phyloP scores from a whole-genome alignment of 2,797 vertebrate genomes.

The Dendrocincla tyrannina region DNA sequence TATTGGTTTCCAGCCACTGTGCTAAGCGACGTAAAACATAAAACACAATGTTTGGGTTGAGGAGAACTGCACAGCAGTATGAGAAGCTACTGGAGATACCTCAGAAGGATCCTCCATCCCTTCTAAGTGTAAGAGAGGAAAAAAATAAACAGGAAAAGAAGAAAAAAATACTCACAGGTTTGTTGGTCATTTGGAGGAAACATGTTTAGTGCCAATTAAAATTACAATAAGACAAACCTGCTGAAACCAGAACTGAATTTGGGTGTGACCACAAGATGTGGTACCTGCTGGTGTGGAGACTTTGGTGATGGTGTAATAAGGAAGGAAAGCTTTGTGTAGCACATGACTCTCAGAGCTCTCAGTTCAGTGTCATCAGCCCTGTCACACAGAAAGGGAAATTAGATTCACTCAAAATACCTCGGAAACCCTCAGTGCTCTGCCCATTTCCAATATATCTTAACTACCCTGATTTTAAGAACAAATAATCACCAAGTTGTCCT shows the following conservation, averaged over 20 bases:
- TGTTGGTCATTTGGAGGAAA: not conserved
- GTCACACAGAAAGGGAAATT: not conserved
- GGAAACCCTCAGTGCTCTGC: not conserved
- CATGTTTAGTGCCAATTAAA: not conserved
- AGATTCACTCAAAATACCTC: not conserved
- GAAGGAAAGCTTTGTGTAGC: not conserved
- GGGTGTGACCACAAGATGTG: not conserved
- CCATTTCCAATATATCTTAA: not conserved
- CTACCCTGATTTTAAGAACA: not conserved
- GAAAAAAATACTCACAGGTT: not conserved
- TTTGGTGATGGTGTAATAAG: not conserved
- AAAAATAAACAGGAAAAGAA: not conserved
- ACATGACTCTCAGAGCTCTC: not conserved
- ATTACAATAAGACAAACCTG: not conserved
- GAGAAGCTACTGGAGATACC: not conserved
- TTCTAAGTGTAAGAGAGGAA: not conserved
- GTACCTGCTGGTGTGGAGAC: not conserved
- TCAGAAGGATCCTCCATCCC: not conserved
- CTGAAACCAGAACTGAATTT: not conserved
- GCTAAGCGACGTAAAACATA: not conserved
- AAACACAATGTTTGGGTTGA: not conserved
- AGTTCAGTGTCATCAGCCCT: not conserved
- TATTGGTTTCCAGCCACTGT: not conserved
- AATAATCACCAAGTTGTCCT: not conserved
- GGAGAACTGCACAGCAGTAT: not conserved